phyloP scores from a whole-genome alignment of 2,797 vertebrate species.

The Dermochelys coriacea region DNA sequence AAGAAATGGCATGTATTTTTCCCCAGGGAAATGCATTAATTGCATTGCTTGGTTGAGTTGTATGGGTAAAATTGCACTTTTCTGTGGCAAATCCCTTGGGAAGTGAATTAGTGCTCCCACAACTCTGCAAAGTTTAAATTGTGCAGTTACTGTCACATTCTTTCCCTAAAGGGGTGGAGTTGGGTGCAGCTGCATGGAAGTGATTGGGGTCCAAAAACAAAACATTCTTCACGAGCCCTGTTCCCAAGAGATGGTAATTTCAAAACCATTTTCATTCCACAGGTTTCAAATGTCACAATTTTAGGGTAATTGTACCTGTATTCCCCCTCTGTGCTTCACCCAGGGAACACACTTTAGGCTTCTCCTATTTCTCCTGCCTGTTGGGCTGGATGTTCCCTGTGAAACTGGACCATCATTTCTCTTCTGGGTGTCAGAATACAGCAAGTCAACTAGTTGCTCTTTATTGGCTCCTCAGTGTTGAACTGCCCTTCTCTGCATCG shows the following conservation, averaged over 20 bases:
- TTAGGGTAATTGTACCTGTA: neutral
- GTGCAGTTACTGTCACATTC: neutral
- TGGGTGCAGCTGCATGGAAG: rapidly evolving
- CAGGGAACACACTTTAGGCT: neutral
- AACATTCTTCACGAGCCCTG: neutral
- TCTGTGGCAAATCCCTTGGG: neutral
- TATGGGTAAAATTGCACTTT: neutral
- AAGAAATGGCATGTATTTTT: neutral
- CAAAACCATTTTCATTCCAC: neutral
- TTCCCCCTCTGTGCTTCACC: neutral
- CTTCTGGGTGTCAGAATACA: neutral
- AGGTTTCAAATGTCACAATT: neutral
- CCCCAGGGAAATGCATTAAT: too few relatives aligned
- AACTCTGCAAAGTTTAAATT: neutral
- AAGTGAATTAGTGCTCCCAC: neutral
- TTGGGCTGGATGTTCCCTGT: neutral
- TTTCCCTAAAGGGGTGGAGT: neutral
- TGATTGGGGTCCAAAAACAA: neutral
- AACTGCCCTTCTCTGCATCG: neutral
- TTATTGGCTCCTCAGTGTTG: neutral
- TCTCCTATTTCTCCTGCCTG: neutral
- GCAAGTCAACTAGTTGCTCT: neutral
- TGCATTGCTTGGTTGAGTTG: neutral
- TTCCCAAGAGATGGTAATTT: rapidly evolving
- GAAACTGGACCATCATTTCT: neutral